Base-by-base conservation (phyloP, 2,888 invertebrate genomes). In the Adelognathus sp. region DNA sequence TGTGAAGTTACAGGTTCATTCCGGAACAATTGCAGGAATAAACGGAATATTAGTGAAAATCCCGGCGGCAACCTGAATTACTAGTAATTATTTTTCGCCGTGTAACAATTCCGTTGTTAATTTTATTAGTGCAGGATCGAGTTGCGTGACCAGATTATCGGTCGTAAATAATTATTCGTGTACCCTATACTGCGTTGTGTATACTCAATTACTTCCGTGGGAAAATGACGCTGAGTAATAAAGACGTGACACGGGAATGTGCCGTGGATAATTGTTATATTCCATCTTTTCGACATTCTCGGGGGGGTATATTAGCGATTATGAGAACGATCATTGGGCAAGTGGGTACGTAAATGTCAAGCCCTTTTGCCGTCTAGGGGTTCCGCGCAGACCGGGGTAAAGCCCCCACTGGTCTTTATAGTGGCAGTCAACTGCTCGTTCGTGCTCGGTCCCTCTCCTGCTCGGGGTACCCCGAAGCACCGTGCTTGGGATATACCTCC, bases 261-360 rank as follows among this genome's bases (percentile, higher is more conserved):
- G 46, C 75, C 79, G 56, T 71, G 75, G 79, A 79, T 83, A 83
- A 83, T 83, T 83, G 83, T 82, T 81, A 82, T 82, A 82, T 82
- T 81, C 81, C 73, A 79, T 80, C 81, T 79, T 83, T 81, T 82
- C 80, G 81, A 77, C 81, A 82, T 82, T 79, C 71, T 81, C 81
- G 80, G n/a, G n/a, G n/a, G n/a, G 50, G 81, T 83, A 73, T 80
- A 79, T 85, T 85, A 83, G 79, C 75, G 83, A 85, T 87, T 82
- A 85, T 83, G 84, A 71, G 79, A 87, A 87, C 84, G 86, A 90
- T 90, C 85, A 90, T 90, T 84, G 89, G 76, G 82, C 79, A 86
- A 87, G 85, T 84, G 84, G 86, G 86, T 84, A 87, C 89, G 88
- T 86, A 88, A 90, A 90, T 85, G 88, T 85, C 87, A 83, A 87